Base-by-base conservation (phyloP, 1,140 invertebrate species). In the Drosophila sturtevanti region DNA sequence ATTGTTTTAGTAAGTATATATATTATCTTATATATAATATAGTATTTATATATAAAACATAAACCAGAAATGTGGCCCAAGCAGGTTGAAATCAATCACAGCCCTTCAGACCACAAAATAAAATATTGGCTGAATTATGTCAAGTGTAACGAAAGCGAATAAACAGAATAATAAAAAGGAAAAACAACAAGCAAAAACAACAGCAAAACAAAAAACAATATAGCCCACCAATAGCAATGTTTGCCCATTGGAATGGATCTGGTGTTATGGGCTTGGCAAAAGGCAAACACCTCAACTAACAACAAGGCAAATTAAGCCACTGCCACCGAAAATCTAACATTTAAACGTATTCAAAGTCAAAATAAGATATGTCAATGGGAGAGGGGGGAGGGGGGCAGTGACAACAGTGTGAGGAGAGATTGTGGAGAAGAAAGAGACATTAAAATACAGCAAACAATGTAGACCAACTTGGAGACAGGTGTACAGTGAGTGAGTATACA, bases 271-370 rank as follows among this genome's bases (percentile, higher is more conserved):
- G 72, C 70, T 55, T 35, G 54, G 72, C 55, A 56, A 52, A 52
- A 34, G 27, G 31, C 71, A 77, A 76, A 76, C 66, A 69, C 65
- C 59, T 77, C 54, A 34, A 58, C 68, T 68, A 31, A 63, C 41
- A 63, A 35, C 54, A 69, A 69, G 62, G 73, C 24, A 68, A 77
- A 76, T 60, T 63, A 72, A 72, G 78, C 68, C 78, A 77, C 61
- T 77, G 73, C 62, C 79, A 77, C 61, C 62, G 63, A 61, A 72
- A 63, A 78, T 75, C 56, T 65, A 63, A 72, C 41, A 69, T 73
- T 69, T 59, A 63, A 81, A 81, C 71, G 73, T 74, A 81, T 81
- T 81, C 79, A 81, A 81, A 81, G 79, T 82, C 79, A 81, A 51
- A 81, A 58, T 67, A 64, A 68, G 63, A 44, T 38, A 54, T 18